These are phyloP conservation scores for Trachymyrmex septentrionalis DNA, from an alignment of 1,140 invertebrate species.

Conservation along the genomic window DNA sequence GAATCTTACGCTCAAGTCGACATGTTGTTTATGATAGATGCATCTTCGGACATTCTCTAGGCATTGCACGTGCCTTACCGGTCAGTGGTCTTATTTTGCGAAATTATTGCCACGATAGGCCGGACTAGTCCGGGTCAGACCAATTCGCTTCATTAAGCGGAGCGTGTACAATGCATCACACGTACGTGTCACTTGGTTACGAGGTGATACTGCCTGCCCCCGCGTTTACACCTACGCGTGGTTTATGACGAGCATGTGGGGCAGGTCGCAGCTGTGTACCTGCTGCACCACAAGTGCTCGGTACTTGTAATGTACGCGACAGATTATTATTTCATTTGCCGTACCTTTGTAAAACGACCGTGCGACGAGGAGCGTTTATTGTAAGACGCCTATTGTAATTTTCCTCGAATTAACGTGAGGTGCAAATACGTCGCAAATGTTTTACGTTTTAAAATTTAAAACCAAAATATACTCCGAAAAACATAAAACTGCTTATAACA, in stretches of 20 bases:
- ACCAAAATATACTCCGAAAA: neutral
- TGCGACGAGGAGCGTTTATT: neutral
- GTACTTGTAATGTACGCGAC: constrained; percentile 28
- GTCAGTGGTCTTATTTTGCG: constrained; percentile 52
- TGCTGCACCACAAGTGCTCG: constrained; percentile 59
- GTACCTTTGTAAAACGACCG: constrained; percentile 21
- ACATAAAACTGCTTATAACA: neutral
- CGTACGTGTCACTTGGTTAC: constrained; percentile 57
- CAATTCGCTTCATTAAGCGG: constrained; percentile 74
- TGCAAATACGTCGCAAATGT: neutral
- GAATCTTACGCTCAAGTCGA: neutral
- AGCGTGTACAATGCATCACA: constrained; percentile 54
- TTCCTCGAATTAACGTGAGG: constrained; percentile 1
- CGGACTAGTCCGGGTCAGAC: constrained; percentile 73
- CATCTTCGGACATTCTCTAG: neutral
- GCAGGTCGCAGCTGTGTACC: constrained; percentile 71
- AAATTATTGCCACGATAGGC: constrained; percentile 47
- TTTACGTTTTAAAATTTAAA: neutral
- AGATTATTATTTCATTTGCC: constrained; percentile 50
- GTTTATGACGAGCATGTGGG: constrained; percentile 65
- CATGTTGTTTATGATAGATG: neutral
- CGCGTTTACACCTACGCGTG: constrained; percentile 63
- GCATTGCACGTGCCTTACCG: constrained; percentile 35
- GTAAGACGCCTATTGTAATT: neutral
- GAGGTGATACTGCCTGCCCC: constrained; percentile 59